Conservation (phyloP, 1,140 invertebrate species). For the Temnothorax nylanderi region DNA sequence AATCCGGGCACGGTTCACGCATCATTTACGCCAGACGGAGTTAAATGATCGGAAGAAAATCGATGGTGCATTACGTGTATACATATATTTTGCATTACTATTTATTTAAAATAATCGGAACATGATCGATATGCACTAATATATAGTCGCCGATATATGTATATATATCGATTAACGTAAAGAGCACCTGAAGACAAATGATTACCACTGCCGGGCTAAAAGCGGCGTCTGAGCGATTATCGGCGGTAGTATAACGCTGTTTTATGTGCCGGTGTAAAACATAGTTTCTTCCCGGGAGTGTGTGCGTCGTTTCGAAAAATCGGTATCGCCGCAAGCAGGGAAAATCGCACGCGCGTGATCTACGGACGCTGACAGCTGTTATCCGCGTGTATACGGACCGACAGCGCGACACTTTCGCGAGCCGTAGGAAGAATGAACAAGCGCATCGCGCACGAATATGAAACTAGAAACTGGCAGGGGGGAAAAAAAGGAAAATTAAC, state of each 20-base stretch:
- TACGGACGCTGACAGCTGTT: not conserved
- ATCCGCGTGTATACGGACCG: not conserved
- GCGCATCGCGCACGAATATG: constrained; percentile 33
- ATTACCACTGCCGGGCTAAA: constrained; percentile 57
- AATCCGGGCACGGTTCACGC: constrained; percentile 24
- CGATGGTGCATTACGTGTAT: constrained; percentile 27
- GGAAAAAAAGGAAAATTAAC: constrained; percentile 25
- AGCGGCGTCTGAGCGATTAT: constrained; percentile 55
- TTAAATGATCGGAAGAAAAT: constrained; percentile 35
- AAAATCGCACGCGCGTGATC: constrained; percentile 4
- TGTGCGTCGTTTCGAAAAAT: constrained; percentile 27
- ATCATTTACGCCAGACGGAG: not conserved
- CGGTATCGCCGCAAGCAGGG: constrained; percentile 13
- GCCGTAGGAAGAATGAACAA: constrained; percentile 60
- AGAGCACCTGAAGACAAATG: constrained; percentile 57
- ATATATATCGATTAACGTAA: constrained; percentile 29
- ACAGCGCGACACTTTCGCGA: constrained; percentile 57
- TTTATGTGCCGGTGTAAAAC: not conserved
- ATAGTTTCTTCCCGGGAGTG: constrained; percentile 13
- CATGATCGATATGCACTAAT: constrained; percentile 59
- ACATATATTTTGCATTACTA: constrained; percentile 44
- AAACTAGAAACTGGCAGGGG: constrained; percentile 2
- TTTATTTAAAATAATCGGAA: constrained; percentile 56
- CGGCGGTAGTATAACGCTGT: constrained; percentile 39
- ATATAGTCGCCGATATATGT: constrained; percentile 48